A percentile compares a stretch with the other conserved stretches of the same genome.
Conservation (phyloP, 1,140 invertebrate species). For the Mercenaria mercenaria region DNA sequence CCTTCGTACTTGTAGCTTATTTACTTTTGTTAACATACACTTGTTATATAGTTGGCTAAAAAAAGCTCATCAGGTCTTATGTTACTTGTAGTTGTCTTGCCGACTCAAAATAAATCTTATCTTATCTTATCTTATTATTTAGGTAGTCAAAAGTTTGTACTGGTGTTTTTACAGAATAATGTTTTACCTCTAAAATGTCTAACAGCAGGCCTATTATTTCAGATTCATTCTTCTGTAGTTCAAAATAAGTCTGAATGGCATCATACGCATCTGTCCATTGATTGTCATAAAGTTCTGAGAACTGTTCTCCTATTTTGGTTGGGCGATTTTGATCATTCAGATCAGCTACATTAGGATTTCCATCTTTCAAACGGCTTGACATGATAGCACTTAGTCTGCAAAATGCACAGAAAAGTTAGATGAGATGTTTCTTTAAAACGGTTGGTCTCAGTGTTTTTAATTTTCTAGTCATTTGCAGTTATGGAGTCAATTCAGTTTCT, state of each 20-base stretch:
- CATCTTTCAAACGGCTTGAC: neutral
- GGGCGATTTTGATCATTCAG: neutral
- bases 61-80: too few species aligned
- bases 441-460: too few species aligned
- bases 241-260: neutral
- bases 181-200: neutral
- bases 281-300: conserved; percentile 49
- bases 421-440: too few species aligned
- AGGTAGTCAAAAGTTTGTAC: too few species aligned
- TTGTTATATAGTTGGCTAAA: too few species aligned
- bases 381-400: neutral
- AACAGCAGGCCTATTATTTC: neutral
- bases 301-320: conserved; percentile 51
- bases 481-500: too few species aligned
- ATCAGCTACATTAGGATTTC: neutral
- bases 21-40: too few species aligned
- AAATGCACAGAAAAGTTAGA: neutral
- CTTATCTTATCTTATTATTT: too few species aligned
- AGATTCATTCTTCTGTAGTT: neutral
- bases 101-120: too few species aligned
- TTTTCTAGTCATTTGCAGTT: too few species aligned
- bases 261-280: conserved; percentile 59
- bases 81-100: too few species aligned
- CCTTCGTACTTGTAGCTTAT: too few species aligned
- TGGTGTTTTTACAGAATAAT: neutral